Evolutionary conservation across 2,797 vertebrate species (phyloP).

Genomic region (Chanos chanos): DNA sequence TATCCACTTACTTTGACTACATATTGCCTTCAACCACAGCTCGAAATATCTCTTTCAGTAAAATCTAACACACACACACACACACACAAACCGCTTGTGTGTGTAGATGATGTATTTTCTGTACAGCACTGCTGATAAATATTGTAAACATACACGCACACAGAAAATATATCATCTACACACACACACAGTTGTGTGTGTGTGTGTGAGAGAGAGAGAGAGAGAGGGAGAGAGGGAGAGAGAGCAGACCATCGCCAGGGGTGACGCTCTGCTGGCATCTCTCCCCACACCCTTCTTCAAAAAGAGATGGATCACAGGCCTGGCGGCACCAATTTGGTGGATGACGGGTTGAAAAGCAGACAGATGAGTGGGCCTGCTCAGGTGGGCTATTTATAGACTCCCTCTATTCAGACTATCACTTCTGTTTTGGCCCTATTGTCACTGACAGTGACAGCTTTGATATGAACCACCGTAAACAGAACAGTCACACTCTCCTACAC

Average conservation of each 20-base stretch:
- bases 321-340: constrained; percentile 44
- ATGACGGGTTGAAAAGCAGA: constrained; percentile 58
- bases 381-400: constrained; percentile 45
- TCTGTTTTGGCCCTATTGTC: constrained; percentile 23
- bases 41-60: neutral
- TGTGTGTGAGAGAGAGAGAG: neutral
- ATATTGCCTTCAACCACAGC: neutral
- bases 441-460: neutral
- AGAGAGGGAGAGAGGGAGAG: constrained; percentile 6
- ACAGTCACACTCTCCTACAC: neutral
- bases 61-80: neutral
- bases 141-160: neutral
- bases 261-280: constrained; percentile 7
- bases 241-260: constrained; percentile 14
- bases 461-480: constrained; percentile 5
- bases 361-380: constrained; percentile 41
- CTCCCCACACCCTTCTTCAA: constrained; percentile 25
- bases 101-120: neutral
- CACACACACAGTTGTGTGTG: neutral
- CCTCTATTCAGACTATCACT: constrained; percentile 16
- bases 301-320: constrained; percentile 48
- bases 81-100: neutral
- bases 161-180: too few relatives aligned
- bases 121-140: neutral
- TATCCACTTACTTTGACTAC: neutral